Percentiles rank a stretch among this genome's conserved stretches.
These are phyloP conservation scores for Bombus haemorrhoidalis DNA, from an alignment of 1,140 invertebrate genomes.

Conservation along the genomic window DNA sequence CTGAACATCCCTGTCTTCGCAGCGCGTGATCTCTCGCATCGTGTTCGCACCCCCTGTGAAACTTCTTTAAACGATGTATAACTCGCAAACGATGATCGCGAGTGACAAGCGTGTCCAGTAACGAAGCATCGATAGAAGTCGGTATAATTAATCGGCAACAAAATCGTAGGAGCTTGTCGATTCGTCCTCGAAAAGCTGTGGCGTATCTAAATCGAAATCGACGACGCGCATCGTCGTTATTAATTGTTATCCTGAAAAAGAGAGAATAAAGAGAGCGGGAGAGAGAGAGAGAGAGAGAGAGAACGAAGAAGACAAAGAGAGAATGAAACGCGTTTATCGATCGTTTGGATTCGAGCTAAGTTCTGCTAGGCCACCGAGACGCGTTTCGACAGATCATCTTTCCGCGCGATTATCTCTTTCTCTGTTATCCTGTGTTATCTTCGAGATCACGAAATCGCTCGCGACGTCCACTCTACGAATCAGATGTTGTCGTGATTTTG, in stretches of 20 bases:
- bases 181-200: constrained; percentile 6
- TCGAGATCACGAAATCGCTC: not conserved
- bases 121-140: not conserved
- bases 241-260: not conserved
- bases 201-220: constrained; percentile 9
- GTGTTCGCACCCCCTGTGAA: not conserved
- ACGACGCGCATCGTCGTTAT: constrained; percentile 27
- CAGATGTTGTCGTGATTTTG: not conserved
- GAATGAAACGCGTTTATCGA: constrained; percentile 57
- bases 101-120: not conserved
- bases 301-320: not conserved
- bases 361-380: too few relatives aligned
- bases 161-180: constrained; percentile 3
- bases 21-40: too few relatives aligned
- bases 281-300: too few relatives aligned
- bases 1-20: not conserved
- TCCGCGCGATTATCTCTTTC: constrained; percentile 6
- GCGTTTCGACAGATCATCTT: not conserved
- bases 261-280: too few relatives aligned
- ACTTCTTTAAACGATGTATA: not conserved
- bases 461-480: constrained; percentile 1
- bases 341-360: not conserved
- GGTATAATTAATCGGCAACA: constrained; percentile 51
- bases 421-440: not conserved
- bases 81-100: not conserved